Evolutionary conservation across 2,113 vertebrate species (phyloP), one percentile per base, ranked within the genome.

Genomic region (Trichechus manatus): DNA sequence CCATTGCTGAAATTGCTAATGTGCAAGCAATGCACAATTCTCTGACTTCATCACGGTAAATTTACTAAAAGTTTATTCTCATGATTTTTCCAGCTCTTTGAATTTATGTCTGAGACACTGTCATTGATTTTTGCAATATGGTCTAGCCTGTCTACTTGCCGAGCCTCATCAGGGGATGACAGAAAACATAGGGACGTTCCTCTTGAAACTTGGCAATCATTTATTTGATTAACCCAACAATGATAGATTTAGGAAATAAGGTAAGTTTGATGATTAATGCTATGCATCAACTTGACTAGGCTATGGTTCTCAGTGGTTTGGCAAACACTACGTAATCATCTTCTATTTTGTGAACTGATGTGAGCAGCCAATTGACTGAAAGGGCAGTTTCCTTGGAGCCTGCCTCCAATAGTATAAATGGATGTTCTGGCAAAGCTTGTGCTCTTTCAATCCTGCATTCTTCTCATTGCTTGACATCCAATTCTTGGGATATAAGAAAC

Each of bases 181-280:
- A 99, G 98, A 1, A 98, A 97, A 33, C 98, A 98, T 63, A 99
- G 96, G 1, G 99, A 11, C 99, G 98, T n/a, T 99, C 99, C 90
- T 99, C 99, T 97, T 99, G 98, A 98, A 99, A 99, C 95, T 99
- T 99, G 50, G 88, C 79, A 68, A 98, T 99, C 99, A 99, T 99
- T 98, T 99, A 99, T 68, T 93, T 97, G 97, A 99, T 98, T 91
- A 99, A 98, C 23, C 97, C 98, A 88, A 97, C 96, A 64, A 99
- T 98, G 20, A 99, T 98, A 14, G 99, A 99, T 95, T 99, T 99
- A 56, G 99, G 63, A 85, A 13, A 42, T 23, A 63, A 31, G 63
- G n/a, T 15, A n/a, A 39, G 22, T 61, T n/a, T 9, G 5, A 36
- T 39, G n/a, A n/a, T 39, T 36, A 39, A 39, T 36, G n/a, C 33